A percentile compares a stretch with the other conserved stretches of the same genome.
Evolutionary conservation across 1,140 invertebrate genomes (phyloP).

Genomic region (Pseudomyrmex gracilis): DNA sequence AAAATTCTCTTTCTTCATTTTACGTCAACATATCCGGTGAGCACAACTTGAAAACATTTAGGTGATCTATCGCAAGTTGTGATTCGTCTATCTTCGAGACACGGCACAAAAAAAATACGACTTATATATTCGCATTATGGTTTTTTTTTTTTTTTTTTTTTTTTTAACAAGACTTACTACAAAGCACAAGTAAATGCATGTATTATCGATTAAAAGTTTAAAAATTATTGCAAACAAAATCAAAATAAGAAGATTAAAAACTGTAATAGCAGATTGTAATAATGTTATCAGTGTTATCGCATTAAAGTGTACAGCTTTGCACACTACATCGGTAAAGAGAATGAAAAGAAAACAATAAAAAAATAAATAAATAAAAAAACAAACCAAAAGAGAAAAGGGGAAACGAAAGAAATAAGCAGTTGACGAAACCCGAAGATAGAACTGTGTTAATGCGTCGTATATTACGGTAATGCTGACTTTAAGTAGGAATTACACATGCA

Average conservation of each 20-base stretch:
- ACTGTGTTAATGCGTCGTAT: slow-evolving; percentile 81
- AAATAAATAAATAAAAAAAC: neutral
- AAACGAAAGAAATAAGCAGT: neutral
- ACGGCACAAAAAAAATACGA: neutral
- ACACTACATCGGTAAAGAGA: neutral
- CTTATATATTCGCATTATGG: neutral
- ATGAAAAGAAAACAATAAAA: neutral
- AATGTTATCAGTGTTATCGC: neutral
- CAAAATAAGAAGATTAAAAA: too few relatives aligned
- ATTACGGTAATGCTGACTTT: slow-evolving; percentile 83
- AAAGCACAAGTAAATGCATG: neutral
- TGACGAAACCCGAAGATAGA: slow-evolving; percentile 69
- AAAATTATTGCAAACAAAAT: too few relatives aligned
- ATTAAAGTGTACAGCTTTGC: too few relatives aligned
- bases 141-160: neutral
- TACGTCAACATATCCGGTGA: slow-evolving; percentile 79
- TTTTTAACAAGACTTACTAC: neutral
- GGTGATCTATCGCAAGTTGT: slow-evolving; percentile 75
- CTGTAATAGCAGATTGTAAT: neutral
- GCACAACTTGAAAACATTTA: slow-evolving; percentile 76
- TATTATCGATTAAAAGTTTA: neutral
- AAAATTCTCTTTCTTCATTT: slow-evolving; percentile 80
- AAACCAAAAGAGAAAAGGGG: neutral
- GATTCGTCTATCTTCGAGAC: slow-evolving; percentile 34
- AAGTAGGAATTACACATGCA: slow-evolving; percentile 84